These are phyloP conservation scores for Paraescarpia echinospica DNA, from an alignment of 1,140 invertebrate species.

Conservation along the genomic window DNA sequence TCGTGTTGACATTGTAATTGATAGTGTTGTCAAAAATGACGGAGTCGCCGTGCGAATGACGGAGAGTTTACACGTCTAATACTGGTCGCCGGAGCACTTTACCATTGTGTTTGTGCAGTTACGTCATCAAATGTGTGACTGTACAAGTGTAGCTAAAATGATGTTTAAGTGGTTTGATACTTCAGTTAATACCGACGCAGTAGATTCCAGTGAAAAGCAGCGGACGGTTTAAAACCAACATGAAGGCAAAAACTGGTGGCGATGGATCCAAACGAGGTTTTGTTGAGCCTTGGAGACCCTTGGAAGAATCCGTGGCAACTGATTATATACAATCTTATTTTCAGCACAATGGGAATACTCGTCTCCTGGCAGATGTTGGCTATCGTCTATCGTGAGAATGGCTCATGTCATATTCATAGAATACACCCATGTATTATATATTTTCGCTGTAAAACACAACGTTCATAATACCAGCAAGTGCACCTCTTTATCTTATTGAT, in stretches of 20 bases:
- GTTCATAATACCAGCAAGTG: too few species aligned
- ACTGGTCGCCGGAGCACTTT: not conserved
- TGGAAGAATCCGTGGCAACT: not conserved
- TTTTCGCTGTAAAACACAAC: too few species aligned
- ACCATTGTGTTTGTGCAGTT: not conserved
- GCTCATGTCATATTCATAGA: not conserved
- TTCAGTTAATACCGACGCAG: not conserved
- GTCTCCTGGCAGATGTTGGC: constrained; percentile 35
- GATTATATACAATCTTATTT: not conserved
- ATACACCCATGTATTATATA: not conserved
- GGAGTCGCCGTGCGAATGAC: too few species aligned
- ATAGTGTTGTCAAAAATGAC: too few species aligned
- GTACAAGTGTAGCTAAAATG: not conserved
- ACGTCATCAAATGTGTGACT: not conserved
- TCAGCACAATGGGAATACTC: constrained; percentile 9
- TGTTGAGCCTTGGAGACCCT: not conserved
- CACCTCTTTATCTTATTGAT: too few species aligned
- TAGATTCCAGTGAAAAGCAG: not conserved
- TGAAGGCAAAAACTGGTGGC: not conserved
- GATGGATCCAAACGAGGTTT: not conserved
- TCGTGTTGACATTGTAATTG: too few species aligned
- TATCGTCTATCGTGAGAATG: constrained; percentile 32
- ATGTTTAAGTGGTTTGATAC: not conserved
- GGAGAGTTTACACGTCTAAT: not conserved
- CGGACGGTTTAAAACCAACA: not conserved